Evolutionary conservation across 2,797 vertebrate species (phyloP).

Genomic region (Gallinago solitaria): DNA sequence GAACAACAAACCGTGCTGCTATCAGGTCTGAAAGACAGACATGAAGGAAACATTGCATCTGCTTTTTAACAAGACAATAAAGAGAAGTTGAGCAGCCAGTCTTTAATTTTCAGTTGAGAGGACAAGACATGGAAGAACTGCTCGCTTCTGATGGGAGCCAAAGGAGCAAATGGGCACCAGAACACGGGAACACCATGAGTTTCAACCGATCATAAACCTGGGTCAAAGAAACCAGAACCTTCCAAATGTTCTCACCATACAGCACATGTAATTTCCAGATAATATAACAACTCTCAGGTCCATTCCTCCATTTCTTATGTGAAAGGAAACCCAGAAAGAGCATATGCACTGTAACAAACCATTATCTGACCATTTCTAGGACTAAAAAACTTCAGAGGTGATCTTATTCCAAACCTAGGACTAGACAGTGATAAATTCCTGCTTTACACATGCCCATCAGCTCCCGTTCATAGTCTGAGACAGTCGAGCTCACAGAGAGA

Average conservation of each 20-base stretch:
- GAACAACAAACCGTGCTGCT: not conserved
- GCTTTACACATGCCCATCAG: not conserved
- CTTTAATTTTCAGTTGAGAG: not conserved
- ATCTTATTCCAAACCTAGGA: not conserved
- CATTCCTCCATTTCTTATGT: not conserved
- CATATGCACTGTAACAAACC: not conserved
- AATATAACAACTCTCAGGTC: not conserved
- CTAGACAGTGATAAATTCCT: not conserved
- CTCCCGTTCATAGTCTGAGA: not conserved
- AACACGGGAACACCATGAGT: fast-evolving
- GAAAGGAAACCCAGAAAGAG: not conserved
- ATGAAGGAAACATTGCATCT: not conserved
- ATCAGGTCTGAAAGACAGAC: not conserved
- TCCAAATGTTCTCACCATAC: not conserved
- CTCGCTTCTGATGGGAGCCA: not conserved
- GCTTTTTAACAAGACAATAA: slow-evolving; percentile 11
- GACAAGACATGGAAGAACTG: not conserved
- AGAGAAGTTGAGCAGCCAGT: not conserved
- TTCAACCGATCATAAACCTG: not conserved
- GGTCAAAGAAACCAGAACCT: not conserved
- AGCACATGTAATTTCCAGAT: fast-evolving
- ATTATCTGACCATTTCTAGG: not conserved
- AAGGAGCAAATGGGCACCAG: not conserved
- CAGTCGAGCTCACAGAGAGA: not conserved
- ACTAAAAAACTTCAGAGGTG: not conserved